phyloP scores from a whole-genome alignment of 2,888 invertebrate species.

The Ennomos fuscantarius region DNA sequence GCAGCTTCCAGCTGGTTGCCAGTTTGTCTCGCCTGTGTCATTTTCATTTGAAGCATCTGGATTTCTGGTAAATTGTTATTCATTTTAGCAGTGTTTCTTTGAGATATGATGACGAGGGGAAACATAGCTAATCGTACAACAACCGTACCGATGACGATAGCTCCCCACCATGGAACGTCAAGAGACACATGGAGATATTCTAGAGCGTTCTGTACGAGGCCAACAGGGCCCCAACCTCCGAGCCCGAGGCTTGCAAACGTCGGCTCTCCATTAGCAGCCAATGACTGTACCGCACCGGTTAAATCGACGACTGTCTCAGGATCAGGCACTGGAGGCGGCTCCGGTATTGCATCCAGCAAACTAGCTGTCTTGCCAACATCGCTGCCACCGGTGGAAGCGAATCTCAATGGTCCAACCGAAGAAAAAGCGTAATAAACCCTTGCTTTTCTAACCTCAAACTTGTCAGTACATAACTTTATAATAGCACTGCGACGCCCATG shows the following conservation, averaged over 20 bases:
- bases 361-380: slow-evolving; percentile 60
- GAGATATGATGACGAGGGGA: slow-evolving; percentile 93
- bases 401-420: slow-evolving; percentile 67
- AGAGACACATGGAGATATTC: slow-evolving; percentile 93
- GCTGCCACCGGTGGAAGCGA: slow-evolving; percentile 60
- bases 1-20: slow-evolving; percentile 93
- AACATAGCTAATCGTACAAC: slow-evolving; percentile 91
- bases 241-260: slow-evolving; percentile 93
- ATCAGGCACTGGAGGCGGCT: slow-evolving; percentile 77
- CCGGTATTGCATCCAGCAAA: slow-evolving; percentile 71
- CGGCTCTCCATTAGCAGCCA: slow-evolving; percentile 88
- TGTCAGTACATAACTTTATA: slow-evolving; percentile 65
- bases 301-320: slow-evolving; percentile 59
- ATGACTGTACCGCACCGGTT: slow-evolving; percentile 68
- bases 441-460: slow-evolving; percentile 79
- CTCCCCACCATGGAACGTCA: slow-evolving; percentile 97
- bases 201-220: slow-evolving; percentile 91
- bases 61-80: slow-evolving; percentile 94
- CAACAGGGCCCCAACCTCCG: slow-evolving; percentile 93
- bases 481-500: slow-evolving; percentile 71
- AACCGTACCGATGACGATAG: slow-evolving; percentile 93
- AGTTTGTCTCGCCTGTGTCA: slow-evolving; percentile 93
- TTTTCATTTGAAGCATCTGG: slow-evolving; percentile 91
- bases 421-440: slow-evolving; percentile 76
- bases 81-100: slow-evolving; percentile 92